Percentiles rank a stretch among this genome's conserved stretches.
Evolutionary conservation across 2,797 vertebrate genomes (phyloP).

Genomic region (Semotilus atromaculatus): DNA sequence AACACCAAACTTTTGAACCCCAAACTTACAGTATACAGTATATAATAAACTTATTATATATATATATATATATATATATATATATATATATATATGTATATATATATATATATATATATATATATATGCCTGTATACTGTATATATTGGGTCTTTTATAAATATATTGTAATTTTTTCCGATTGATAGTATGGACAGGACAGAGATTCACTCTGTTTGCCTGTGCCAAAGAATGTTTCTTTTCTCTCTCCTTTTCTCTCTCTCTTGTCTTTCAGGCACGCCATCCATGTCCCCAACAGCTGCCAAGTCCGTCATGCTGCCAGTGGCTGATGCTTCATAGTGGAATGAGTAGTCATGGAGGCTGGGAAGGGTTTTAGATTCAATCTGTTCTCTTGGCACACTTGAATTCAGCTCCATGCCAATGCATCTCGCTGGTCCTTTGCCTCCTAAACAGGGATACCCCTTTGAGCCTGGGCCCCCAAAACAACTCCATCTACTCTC

Average conservation of each 20-base stretch:
- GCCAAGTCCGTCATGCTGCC: conserved; percentile 49
- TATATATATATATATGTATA: no score
- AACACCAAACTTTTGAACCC: no score
- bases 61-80: no score
- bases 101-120: no score
- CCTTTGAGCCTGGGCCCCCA: conserved; percentile 38
- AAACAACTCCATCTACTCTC: conserved; percentile 51
- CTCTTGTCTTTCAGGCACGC: conserved; percentile 34
- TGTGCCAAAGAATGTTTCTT: conserved; percentile 41
- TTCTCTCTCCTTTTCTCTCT: conserved; percentile 33
- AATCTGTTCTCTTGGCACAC: conserved; percentile 56
- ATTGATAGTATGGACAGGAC: conserved; percentile 11
- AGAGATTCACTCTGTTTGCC: conserved; percentile 38
- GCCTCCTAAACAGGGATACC: conserved; percentile 43
- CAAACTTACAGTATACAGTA: no score
- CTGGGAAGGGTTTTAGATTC: conserved; percentile 52
- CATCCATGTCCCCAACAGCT: conserved; percentile 33
- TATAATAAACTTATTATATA: no score
- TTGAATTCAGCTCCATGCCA: conserved; percentile 48
- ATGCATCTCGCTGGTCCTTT: conserved; percentile 42
- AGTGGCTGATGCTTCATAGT: conserved; percentile 47
- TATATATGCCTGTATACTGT: no score
- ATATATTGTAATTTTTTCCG: no score
- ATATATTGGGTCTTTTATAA: no score
- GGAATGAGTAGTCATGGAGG: conserved; percentile 56